These are phyloP conservation scores for Silurus meridionalis DNA, from an alignment of 2,113 vertebrate genomes.

Conservation along the genomic window DNA sequence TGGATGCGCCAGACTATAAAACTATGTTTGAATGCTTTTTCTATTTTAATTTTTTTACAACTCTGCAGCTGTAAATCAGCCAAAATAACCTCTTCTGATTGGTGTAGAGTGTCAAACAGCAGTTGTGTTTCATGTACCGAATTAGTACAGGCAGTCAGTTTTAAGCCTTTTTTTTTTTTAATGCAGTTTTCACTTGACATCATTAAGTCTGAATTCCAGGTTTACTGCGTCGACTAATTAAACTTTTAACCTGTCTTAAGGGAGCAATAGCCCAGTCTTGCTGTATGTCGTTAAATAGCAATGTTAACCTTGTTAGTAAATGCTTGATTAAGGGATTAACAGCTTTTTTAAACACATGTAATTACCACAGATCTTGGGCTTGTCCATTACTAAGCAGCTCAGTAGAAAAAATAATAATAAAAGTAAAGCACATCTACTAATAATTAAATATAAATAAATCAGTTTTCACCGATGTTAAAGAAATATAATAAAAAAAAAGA, in stretches of 20 bases:
- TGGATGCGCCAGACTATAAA: neutral
- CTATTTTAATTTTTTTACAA: neutral
- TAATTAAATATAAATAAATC: too few species aligned
- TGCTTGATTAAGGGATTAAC: constrained; percentile 32
- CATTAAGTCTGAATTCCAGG: constrained; percentile 46
- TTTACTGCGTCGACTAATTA: constrained; percentile 52
- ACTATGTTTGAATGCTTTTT: too few species aligned
- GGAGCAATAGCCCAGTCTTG: constrained; percentile 41
- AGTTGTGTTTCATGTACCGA: constrained; percentile 21
- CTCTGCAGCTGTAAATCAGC: neutral
- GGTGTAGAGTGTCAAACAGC: neutral
- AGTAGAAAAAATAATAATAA: neutral
- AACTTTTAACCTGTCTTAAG: constrained; percentile 48
- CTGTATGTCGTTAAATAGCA: constrained; percentile 31
- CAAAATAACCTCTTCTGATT: neutral
- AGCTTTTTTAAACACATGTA: neutral
- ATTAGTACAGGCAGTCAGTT: neutral
- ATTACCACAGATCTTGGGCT: constrained; percentile 5
- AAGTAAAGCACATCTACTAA: too few species aligned
- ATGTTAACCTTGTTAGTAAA: constrained; percentile 52
- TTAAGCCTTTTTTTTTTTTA: neutral
- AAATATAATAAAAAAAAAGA: too few species aligned
- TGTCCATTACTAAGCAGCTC: neutral
- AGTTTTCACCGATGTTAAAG: too few species aligned
- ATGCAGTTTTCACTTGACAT: constrained; percentile 23